Evolutionary conservation across 2,113 vertebrate species (phyloP), one percentile per base, ranked within the genome.

Genomic region (Rana temporaria): DNA sequence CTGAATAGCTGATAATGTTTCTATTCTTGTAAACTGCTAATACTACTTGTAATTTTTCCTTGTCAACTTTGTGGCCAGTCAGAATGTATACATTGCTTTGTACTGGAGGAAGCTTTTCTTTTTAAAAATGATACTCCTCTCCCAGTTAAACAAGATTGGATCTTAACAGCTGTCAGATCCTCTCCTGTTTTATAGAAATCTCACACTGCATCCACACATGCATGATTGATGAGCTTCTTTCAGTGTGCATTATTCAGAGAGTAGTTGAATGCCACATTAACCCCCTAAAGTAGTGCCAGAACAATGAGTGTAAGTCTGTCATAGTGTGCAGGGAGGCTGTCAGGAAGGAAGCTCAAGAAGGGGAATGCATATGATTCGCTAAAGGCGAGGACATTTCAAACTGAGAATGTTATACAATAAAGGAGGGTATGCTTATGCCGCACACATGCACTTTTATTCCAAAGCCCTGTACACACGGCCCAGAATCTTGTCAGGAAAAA

Each of bases 161-260:
- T 77, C 60, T 64, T 64, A 65, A 53, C 38, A 77, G 74, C 38
- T 63, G 74, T 60, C 60, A 65, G 74, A 64, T 53, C 60, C 3
- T 12, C 20, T 65, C 38, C 74, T 77, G 34, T 77, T 77, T 52
- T 64, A 65, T 77, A 77, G 74, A 77, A 77, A 64, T 64, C 72
- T 75, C 72, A 17, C 56, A 19, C 72, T 60, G 71, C 56, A 65
- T 77, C 38, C 74, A 24, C 60, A 19, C 74, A 77, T 77, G 42
- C 60, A 77, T 77, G 59, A 77, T 63, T 77, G 38, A 75, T 75
- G 72, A 77, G 34, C 22, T 38, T 19, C 74, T 77, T 53, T 77
- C 74, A 77, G 8, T 64, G 74, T 77, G 74, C 42, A 77, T 77
- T 77, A 77, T 77, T 64, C 74, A 77, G 74, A 77, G 59, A 52